Evolutionary conservation across 2,797 vertebrate species (phyloP).

Genomic region (Acomys russatus): DNA sequence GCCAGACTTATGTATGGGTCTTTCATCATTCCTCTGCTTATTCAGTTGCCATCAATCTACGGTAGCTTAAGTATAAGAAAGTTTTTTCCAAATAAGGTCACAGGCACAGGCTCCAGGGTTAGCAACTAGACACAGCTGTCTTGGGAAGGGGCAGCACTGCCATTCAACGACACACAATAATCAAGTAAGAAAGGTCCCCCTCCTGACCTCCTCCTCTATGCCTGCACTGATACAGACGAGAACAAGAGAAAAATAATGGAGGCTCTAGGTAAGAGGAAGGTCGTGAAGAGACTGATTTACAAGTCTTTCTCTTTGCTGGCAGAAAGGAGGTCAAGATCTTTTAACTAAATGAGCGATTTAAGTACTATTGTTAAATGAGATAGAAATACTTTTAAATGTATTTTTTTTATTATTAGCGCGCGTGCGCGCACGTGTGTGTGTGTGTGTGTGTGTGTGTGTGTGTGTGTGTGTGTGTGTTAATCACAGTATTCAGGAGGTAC

Average conservation of each 20-base stretch:
- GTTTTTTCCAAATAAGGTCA: not conserved
- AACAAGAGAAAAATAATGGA: not conserved
- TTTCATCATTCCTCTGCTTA: not conserved
- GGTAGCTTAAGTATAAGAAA: not conserved
- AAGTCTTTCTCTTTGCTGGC: not conserved
- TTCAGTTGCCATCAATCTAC: not conserved
- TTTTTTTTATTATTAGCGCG: not conserved
- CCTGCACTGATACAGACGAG: not conserved
- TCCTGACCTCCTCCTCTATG: not conserved
- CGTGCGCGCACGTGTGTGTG: too few species aligned
- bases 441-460: not conserved
- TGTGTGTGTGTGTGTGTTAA: not conserved
- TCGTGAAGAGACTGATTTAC: not conserved
- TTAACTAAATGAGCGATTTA: not conserved
- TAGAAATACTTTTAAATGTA: not conserved
- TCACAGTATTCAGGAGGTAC: not conserved
- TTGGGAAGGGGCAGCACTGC: not conserved
- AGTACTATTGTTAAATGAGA: not conserved
- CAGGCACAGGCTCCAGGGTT: not conserved
- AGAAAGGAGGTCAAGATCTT: not conserved
- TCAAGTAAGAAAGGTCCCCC: not conserved
- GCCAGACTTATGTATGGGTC: not conserved
- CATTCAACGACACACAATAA: not conserved
- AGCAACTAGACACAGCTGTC: not conserved
- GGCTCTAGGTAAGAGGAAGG: not conserved